Evolutionary conservation across 2,888 invertebrate genomes (phyloP), one percentile per base, ranked within the genome.

Genomic region (Amphiduros pacificus): DNA sequence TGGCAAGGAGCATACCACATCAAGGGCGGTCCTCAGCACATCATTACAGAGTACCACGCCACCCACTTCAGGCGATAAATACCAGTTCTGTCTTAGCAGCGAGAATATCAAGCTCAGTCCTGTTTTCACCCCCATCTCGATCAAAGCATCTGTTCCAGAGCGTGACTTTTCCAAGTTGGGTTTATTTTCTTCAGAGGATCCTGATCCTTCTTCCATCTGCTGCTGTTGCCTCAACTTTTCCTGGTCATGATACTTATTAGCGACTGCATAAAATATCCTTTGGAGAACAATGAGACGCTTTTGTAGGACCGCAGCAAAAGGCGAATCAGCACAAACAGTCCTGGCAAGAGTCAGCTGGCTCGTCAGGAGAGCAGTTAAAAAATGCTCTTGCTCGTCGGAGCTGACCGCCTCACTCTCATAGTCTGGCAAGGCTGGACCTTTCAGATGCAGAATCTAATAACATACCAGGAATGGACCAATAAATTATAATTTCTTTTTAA

Each of bases 101-200:
- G 87, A 85, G 75, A 88, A 88, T 27, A 88, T 73, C 51, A 88
- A 77, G 63, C 85, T 86, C 5, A 88, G 80, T 0, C 87, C 87
- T 44, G 88, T 87, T 75, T 86, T 86, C 1, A 88, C 86, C 5
- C 87, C 87, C 69, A 88, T 84, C 80, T 88, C 87, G 50, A 88
- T 77, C 58, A 88, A 77, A 1, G 87, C 87, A 72, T 87, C 85
- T 40, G 75, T 26, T 69, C 32, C 44, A 44, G 44, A 41, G 27
- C 17, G 3, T 11, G 17, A 11, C 32, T 27, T 6, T 1, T 48
- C 24, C 4, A 20, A 5, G 22, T 27, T 28, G n/a, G 31, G 41
- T 36, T 50, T 60, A 29, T 28, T 50, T 55, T 62, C 49, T 54
- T 55, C 48, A 20, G 41, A 20, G n/a, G 26, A 22, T 24, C 3